Conservation (phyloP, 2,888 invertebrate genomes). For the Eudemis profundana region DNA sequence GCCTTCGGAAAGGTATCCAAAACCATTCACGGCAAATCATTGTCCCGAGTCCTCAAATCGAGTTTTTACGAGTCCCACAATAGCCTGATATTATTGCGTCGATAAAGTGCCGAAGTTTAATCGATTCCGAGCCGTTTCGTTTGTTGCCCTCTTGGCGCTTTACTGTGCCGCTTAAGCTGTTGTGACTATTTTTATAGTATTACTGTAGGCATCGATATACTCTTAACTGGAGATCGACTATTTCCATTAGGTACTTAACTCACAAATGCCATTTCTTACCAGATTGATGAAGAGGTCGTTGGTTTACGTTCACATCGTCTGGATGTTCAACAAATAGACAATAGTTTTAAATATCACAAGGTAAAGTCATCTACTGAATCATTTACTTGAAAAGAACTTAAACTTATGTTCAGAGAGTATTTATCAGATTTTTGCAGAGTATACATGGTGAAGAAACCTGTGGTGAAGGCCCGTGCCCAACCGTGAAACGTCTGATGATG, state of each 20-base stretch:
- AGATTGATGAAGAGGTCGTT: too few relatives aligned
- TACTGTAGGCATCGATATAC: neutral
- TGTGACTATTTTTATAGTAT: slow-evolving; percentile 5
- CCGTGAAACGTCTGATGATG: too few relatives aligned
- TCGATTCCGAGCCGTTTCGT: slow-evolving; percentile 53
- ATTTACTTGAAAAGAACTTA: too few relatives aligned
- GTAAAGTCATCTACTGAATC: too few relatives aligned
- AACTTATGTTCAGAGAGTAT: too few relatives aligned
- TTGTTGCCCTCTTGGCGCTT: slow-evolving; percentile 48
- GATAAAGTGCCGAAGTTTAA: slow-evolving; percentile 60
- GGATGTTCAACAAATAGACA: too few relatives aligned
- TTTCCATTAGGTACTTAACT: neutral
- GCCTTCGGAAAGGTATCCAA: neutral
- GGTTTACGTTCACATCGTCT: too few relatives aligned
- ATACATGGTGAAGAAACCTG: too few relatives aligned
- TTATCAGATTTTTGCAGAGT: too few relatives aligned
- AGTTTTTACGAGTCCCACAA: slow-evolving; percentile 28
- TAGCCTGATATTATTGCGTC: slow-evolving; percentile 36
- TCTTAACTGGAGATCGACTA: neutral
- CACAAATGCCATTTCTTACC: too few relatives aligned
- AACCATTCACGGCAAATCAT: neutral
- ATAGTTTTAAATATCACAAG: too few relatives aligned
- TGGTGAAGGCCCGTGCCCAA: too few relatives aligned
- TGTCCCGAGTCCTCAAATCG: neutral
- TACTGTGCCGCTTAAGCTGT: slow-evolving; percentile 14